A percentile compares a stretch with the other conserved stretches of the same genome.
Conservation (phyloP, 2,113 vertebrate species). For the Falco punctatus region DNA sequence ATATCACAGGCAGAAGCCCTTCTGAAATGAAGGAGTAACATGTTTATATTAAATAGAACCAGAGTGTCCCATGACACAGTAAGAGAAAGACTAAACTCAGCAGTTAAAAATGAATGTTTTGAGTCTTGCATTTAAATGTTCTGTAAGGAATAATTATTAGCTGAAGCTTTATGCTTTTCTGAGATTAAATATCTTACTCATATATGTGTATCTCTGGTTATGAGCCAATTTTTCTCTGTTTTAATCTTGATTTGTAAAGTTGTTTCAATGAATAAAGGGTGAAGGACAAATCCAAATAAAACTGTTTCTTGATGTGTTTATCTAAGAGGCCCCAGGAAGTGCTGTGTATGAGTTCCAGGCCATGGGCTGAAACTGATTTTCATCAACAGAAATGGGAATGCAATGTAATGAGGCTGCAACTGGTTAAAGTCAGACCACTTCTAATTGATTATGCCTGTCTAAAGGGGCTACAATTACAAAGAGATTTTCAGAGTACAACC, state of each 20-base stretch:
- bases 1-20: neutral
- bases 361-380: slow-evolving; percentile 74
- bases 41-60: slow-evolving; percentile 30
- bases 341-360: slow-evolving; percentile 75
- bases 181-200: neutral
- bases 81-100: neutral
- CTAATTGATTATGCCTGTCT: slow-evolving; percentile 76
- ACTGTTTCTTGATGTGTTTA: slow-evolving; percentile 75
- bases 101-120: neutral
- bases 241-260: slow-evolving; percentile 67
- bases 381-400: slow-evolving; percentile 74
- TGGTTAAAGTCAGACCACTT: slow-evolving; percentile 77
- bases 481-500: slow-evolving; percentile 57
- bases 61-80: neutral
- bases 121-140: neutral
- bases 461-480: slow-evolving; percentile 70
- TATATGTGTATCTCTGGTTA: slow-evolving; percentile 30
- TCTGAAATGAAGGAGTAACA: neutral
- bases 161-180: neutral
- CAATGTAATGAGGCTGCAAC: slow-evolving; percentile 74
- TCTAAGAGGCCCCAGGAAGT: slow-evolving; percentile 72
- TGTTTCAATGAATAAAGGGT: slow-evolving; percentile 58
- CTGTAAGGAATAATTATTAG: neutral
- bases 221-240: slow-evolving; percentile 38
- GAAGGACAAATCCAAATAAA: slow-evolving; percentile 70